phyloP scores from a whole-genome alignment of 2,888 invertebrate genomes.

The Ectemnius lituratus region DNA sequence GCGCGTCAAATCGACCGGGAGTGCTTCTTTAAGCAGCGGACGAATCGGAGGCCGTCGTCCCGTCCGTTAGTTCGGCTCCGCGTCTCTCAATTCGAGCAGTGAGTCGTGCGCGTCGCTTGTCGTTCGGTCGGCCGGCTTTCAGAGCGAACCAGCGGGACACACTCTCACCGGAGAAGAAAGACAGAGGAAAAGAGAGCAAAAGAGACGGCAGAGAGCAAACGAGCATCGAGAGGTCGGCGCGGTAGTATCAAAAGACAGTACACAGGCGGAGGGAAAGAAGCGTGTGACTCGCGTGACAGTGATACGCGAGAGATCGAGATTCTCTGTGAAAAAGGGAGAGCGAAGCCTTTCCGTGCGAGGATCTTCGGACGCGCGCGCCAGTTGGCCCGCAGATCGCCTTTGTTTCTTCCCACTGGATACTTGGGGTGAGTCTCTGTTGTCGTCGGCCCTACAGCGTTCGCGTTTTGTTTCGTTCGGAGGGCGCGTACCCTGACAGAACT shows the following conservation, averaged over 20 bases:
- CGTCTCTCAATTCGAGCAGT: constrained; percentile 48
- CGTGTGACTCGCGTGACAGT: background rate
- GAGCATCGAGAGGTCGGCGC: constrained; percentile 15
- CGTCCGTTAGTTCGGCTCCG: constrained; percentile 44
- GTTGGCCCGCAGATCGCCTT: constrained; percentile 60
- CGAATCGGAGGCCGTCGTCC: constrained; percentile 51
- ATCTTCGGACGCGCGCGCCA: constrained; percentile 61
- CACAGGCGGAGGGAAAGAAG: constrained; percentile 4
- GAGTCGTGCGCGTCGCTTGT: constrained; percentile 11
- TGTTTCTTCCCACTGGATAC: constrained; percentile 54
- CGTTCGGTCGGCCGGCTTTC: constrained; percentile 10
- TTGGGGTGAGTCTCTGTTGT: constrained; percentile 34
- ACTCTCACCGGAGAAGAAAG: background rate
- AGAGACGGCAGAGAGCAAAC: background rate
- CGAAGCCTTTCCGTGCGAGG: background rate
- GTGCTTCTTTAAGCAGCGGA: constrained; percentile 33
- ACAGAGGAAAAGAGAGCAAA: background rate
- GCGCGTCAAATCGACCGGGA: constrained; percentile 46
- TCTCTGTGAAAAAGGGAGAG: constrained; percentile 23
- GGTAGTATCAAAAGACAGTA: constrained; percentile 29
- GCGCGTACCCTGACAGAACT: background rate
- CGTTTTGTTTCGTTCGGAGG: background rate
- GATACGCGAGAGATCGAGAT: constrained; percentile 12
- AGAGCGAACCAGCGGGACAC: constrained; percentile 7
- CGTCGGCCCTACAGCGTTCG: background rate